Percentiles rank a stretch among this genome's conserved stretches.
Conservation (phyloP, 2,113 vertebrate genomes). For the Pollimyrus isidori region DNA sequence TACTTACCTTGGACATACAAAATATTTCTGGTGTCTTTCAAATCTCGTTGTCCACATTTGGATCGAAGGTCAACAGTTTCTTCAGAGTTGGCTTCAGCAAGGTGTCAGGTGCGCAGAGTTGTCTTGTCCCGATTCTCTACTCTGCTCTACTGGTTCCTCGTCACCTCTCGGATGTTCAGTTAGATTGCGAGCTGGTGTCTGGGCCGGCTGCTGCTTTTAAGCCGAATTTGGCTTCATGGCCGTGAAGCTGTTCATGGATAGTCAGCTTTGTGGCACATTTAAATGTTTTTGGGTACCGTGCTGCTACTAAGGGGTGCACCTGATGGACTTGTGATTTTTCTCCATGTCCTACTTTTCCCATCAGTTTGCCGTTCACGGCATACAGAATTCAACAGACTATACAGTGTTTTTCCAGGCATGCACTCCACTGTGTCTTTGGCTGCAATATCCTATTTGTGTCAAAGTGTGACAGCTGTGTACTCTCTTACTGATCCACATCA, state of each 20-base stretch:
- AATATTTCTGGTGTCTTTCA: not conserved
- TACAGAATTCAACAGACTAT: not conserved
- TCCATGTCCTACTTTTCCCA: not conserved
- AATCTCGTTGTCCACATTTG: not conserved
- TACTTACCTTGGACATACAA: not conserved
- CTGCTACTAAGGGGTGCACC: not conserved
- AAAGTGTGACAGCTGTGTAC: not conserved
- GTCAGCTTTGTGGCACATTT: not conserved
- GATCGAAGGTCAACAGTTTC: not conserved
- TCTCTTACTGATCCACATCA: not conserved
- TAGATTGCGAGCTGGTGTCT: not conserved
- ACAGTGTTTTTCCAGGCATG: not conserved
- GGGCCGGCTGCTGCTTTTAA: not conserved
- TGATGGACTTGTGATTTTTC: not conserved
- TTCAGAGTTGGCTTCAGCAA: not conserved
- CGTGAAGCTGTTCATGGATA: not conserved
- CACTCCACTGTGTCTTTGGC: not conserved
- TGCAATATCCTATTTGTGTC: not conserved
- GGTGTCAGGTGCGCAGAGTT: not conserved
- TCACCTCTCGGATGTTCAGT: not conserved
- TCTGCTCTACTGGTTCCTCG: not conserved
- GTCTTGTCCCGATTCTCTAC: not conserved
- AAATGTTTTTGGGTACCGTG: not conserved
- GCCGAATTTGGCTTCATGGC: not conserved
- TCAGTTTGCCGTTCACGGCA: not conserved